A percentile compares a stretch with the other conserved stretches of the same genome.
phyloP scores from a whole-genome alignment of 23 tunicate genomes.

The Aplidium turbinatum region DNA sequence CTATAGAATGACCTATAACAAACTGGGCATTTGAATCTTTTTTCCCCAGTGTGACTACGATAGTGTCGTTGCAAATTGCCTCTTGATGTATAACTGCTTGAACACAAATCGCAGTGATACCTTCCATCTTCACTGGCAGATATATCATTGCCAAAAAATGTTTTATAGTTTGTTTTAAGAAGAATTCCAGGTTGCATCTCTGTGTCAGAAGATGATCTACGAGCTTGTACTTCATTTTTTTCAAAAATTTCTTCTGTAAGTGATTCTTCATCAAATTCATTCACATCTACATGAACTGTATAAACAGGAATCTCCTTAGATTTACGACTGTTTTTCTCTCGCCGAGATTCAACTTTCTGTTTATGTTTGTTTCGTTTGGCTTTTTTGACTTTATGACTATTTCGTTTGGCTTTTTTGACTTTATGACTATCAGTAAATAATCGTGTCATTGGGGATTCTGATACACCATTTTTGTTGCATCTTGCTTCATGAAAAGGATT shows the following conservation, averaged over 20 bases:
- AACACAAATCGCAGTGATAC: slow-evolving; percentile 21
- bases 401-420: too few relatives aligned
- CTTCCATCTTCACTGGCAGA: slow-evolving; percentile 6
- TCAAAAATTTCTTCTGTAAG: neutral
- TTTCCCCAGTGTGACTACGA: slow-evolving; percentile 17
- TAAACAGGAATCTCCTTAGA: too few relatives aligned
- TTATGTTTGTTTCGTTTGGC: too few relatives aligned
- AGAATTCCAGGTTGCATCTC: neutral
- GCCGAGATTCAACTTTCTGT: too few relatives aligned
- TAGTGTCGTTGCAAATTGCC: slow-evolving; percentile 26
- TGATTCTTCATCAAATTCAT: slow-evolving; percentile 19
- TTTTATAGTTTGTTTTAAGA: neutral
- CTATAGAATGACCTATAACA: slow-evolving; percentile 21
- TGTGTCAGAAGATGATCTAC: neutral
- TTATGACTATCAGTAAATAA: too few relatives aligned
- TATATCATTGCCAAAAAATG: neutral
- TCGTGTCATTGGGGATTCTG: too few relatives aligned
- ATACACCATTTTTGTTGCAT: neutral
- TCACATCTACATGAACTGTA: slow-evolving; percentile 18
- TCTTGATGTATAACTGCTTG: slow-evolving; percentile 13
- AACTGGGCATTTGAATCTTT: slow-evolving; percentile 14
- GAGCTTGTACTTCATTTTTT: neutral
- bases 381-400: too few relatives aligned
- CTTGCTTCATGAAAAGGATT: too few relatives aligned
- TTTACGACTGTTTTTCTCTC: too few relatives aligned